Evolutionary conservation across 2,113 vertebrate genomes (phyloP).

Genomic region (Ranitomeya variabilis): DNA sequence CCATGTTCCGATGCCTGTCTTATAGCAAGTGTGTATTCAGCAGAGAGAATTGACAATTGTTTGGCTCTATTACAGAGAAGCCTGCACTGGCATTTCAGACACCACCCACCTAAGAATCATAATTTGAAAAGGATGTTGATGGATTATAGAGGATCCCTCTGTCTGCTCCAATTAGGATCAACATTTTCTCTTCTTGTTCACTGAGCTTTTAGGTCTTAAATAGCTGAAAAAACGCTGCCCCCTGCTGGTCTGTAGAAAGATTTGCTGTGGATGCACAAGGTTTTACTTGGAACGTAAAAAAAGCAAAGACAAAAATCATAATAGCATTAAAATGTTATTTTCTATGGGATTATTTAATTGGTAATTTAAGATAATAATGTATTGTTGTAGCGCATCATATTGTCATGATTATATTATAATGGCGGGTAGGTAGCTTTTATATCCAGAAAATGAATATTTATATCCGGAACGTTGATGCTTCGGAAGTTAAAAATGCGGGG

Average conservation of each 20-base stretch:
- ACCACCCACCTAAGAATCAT: conserved; percentile 75
- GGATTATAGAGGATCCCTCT: conserved; percentile 74
- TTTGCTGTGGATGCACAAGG: not conserved
- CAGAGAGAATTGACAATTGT: conserved; percentile 75
- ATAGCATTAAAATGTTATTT: not conserved
- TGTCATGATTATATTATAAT: not conserved
- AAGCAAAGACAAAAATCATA: not conserved
- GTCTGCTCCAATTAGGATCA: conserved; percentile 80
- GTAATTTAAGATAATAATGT: not conserved
- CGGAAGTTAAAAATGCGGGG: not conserved
- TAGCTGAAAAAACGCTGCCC: conserved; percentile 72
- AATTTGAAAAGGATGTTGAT: conserved; percentile 75
- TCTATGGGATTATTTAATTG: not conserved
- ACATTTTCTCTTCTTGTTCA: conserved; percentile 62
- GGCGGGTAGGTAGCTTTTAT: not conserved
- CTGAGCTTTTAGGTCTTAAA: conserved; percentile 55
- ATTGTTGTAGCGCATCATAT: not conserved
- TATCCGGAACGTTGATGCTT: not conserved
- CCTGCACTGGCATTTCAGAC: conserved; percentile 64
- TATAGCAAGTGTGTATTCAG: conserved; percentile 69
- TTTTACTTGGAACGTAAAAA: not conserved
- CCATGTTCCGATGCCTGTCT: conserved; percentile 52
- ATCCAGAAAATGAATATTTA: not conserved
- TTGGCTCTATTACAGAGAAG: conserved; percentile 68
- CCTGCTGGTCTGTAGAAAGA: conserved; percentile 68